Evolutionary conservation across 2,113 vertebrate genomes (phyloP).

Genomic region (Oceanites oceanicus): DNA sequence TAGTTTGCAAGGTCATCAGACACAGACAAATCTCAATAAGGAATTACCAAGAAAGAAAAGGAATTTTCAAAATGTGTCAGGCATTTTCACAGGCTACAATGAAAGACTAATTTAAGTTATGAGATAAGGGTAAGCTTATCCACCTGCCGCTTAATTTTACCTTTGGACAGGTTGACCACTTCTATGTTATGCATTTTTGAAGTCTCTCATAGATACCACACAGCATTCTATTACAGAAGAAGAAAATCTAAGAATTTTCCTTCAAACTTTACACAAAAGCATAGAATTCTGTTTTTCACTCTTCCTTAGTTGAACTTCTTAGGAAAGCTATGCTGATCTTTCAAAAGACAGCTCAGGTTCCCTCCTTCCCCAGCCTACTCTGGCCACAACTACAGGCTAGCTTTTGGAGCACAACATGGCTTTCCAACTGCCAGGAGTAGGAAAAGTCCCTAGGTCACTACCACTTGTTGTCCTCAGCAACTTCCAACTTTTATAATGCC

Average conservation of each 20-base stretch:
- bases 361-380: background rate
- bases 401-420: background rate
- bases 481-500: background rate
- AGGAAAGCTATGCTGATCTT: background rate
- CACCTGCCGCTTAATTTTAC: background rate
- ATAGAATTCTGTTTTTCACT: background rate
- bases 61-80: background rate
- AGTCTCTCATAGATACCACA: background rate
- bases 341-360: background rate
- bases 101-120: background rate
- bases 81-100: background rate
- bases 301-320: background rate
- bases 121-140: background rate
- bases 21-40: background rate
- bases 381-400: background rate
- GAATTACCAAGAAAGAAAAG: background rate
- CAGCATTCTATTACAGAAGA: background rate
- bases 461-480: background rate
- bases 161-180: background rate
- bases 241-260: background rate
- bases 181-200: background rate
- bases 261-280: background rate
- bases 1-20: background rate
- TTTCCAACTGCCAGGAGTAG: background rate
- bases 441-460: fast-evolving